A percentile compares a stretch with the other conserved stretches of the same genome.
These are phyloP conservation scores for Lytechinus variegatus DNA, from an alignment of 35 echinoderm and acorn worm species.

Conservation along the genomic window DNA sequence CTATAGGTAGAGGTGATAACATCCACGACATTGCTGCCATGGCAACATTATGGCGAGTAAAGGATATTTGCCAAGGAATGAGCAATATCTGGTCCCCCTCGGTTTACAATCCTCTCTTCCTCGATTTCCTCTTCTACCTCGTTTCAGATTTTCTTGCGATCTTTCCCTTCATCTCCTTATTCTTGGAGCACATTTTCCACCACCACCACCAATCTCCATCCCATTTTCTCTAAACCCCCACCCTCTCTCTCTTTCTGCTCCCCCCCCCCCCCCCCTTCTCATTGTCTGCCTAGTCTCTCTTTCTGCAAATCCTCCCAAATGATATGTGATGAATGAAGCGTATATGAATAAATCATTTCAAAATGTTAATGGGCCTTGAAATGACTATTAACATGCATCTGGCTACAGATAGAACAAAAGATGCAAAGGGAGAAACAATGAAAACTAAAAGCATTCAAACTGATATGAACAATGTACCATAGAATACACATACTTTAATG, in stretches of 20 bases:
- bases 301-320: not conserved
- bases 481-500: not conserved
- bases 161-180: too few relatives aligned
- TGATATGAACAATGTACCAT: not conserved
- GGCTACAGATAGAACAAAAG: not conserved
- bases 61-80: not conserved
- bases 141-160: not conserved
- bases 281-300: not conserved
- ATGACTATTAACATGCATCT: not conserved
- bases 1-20: not conserved
- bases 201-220: too few relatives aligned
- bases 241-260: too few relatives aligned
- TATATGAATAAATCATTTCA: conserved; percentile 3
- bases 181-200: too few relatives aligned
- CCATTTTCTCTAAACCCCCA: too few relatives aligned
- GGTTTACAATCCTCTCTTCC: not conserved
- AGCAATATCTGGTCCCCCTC: not conserved
- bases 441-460: not conserved
- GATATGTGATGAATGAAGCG: not conserved
- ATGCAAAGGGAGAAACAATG: not conserved
- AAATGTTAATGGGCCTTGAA: not conserved
- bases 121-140: not conserved
- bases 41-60: not conserved
- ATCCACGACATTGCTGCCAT: not conserved
- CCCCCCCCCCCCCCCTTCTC: too few relatives aligned